phyloP scores from a whole-genome alignment of 2,113 vertebrate genomes.

The Sardina pilchardus region DNA sequence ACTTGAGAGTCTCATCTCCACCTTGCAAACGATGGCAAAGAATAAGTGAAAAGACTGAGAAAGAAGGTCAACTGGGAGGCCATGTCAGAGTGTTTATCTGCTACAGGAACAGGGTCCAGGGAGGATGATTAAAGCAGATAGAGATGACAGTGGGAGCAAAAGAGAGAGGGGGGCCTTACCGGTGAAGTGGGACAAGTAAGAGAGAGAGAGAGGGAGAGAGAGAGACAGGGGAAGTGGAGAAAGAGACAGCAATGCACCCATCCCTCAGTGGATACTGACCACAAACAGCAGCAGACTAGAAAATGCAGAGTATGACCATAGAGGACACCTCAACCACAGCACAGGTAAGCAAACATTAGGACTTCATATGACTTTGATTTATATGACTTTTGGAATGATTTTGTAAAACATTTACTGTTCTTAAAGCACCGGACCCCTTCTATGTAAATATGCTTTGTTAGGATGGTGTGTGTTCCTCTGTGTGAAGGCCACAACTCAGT shows the following conservation, averaged over 20 bases:
- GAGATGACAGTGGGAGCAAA: constrained; percentile 49
- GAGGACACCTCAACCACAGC: not conserved
- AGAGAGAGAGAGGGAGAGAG: constrained; percentile 12
- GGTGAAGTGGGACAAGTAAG: constrained; percentile 10
- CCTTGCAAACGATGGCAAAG: not conserved
- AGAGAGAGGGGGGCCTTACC: constrained; percentile 35
- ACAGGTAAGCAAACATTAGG: too few species aligned
- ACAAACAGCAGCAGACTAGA: not conserved
- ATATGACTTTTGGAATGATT: not conserved
- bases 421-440: not conserved
- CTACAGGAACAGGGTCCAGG: constrained; percentile 57
- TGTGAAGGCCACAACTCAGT: not conserved
- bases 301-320: constrained; percentile 11
- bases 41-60: not conserved
- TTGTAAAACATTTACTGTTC: not conserved
- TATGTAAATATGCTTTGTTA: not conserved
- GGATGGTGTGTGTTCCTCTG: not conserved
- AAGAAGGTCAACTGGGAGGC: constrained; percentile 34
- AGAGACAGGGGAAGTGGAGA: constrained; percentile 24
- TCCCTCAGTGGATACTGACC: not conserved
- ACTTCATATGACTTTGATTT: too few species aligned
- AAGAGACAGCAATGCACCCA: constrained; percentile 21
- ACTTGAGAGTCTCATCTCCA: not conserved
- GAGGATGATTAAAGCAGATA: constrained; percentile 67
- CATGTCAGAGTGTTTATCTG: constrained; percentile 61